Conservation (phyloP, 2,797 vertebrate genomes). For the Acrocephalus scirpaceus region DNA sequence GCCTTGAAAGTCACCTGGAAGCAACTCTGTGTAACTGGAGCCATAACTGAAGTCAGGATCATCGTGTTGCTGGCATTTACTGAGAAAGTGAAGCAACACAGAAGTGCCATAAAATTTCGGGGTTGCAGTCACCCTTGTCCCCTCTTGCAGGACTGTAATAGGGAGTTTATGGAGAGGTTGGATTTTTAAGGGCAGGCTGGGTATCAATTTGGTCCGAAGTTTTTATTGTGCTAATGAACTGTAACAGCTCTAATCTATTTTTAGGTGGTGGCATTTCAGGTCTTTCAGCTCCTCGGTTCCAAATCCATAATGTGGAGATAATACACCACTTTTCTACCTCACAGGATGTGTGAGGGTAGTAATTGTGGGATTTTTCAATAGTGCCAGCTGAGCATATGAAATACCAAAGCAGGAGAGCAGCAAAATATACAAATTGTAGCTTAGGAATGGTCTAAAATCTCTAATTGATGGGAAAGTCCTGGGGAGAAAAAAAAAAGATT, state of each 20-base stretch:
- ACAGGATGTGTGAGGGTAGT: background rate
- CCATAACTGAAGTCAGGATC: background rate
- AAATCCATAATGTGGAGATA: conserved; percentile 52
- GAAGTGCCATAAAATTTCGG: conserved; percentile 29
- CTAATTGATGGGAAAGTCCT: background rate
- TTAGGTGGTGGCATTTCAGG: conserved; percentile 62
- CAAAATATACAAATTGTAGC: background rate
- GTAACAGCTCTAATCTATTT: conserved; percentile 64
- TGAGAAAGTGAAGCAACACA: background rate
- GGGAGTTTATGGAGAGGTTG: conserved; percentile 43
- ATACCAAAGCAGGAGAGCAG: background rate
- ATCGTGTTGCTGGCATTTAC: background rate
- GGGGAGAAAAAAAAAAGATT: background rate
- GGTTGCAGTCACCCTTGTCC: conserved; percentile 15
- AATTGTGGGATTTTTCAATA: background rate
- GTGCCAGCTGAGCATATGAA: background rate
- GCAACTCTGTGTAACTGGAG: background rate
- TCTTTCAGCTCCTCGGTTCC: conserved; percentile 16
- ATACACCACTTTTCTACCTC: conserved; percentile 20
- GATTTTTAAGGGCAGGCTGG: conserved; percentile 51
- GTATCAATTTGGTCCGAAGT: conserved; percentile 50
- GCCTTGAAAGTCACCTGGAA: conserved; percentile 19
- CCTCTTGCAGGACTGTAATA: background rate
- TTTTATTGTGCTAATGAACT: conserved; percentile 66
- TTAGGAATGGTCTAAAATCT: background rate